phyloP scores from a whole-genome alignment of 2,797 vertebrate genomes.

The Crocidura indochinensis region DNA sequence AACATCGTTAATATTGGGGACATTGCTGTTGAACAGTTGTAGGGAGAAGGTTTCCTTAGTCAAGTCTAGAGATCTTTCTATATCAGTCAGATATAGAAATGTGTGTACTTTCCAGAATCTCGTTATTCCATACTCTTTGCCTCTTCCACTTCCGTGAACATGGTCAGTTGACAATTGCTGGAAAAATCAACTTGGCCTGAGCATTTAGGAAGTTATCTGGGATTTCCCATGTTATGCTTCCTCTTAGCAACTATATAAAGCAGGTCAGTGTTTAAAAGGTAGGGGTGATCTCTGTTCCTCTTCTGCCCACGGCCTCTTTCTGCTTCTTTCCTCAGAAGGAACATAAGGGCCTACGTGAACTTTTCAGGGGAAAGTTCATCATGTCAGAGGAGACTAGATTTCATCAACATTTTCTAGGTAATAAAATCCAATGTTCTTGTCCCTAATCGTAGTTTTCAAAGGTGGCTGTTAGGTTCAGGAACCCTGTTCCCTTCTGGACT shows the following conservation, averaged over 20 bases:
- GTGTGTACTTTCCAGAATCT: neutral
- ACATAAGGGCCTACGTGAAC: neutral
- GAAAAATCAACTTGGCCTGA: slow-evolving; percentile 75
- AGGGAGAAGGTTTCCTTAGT: neutral
- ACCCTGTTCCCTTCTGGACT: neutral
- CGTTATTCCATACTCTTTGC: neutral
- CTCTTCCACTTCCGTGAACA: neutral
- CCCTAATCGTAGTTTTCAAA: neutral
- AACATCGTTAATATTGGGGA: neutral
- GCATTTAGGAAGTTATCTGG: slow-evolving; percentile 77
- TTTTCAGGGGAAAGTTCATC: slow-evolving; percentile 35
- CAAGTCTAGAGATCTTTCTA: neutral
- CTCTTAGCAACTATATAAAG: slow-evolving; percentile 31
- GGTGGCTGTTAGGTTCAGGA: neutral
- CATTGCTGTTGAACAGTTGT: neutral
- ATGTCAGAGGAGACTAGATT: neutral
- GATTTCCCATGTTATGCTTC: slow-evolving; percentile 71
- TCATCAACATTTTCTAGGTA: slow-evolving; percentile 14
- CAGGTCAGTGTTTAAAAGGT: neutral
- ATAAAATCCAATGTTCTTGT: neutral
- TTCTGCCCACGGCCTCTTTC: neutral
- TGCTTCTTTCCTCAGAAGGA: slow-evolving; percentile 29
- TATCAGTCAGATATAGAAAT: neutral
- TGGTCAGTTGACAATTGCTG: slow-evolving; percentile 67
- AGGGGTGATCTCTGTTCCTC: neutral